Conservation (phyloP, 2,113 vertebrate species). For the Mus musculus region DNA sequence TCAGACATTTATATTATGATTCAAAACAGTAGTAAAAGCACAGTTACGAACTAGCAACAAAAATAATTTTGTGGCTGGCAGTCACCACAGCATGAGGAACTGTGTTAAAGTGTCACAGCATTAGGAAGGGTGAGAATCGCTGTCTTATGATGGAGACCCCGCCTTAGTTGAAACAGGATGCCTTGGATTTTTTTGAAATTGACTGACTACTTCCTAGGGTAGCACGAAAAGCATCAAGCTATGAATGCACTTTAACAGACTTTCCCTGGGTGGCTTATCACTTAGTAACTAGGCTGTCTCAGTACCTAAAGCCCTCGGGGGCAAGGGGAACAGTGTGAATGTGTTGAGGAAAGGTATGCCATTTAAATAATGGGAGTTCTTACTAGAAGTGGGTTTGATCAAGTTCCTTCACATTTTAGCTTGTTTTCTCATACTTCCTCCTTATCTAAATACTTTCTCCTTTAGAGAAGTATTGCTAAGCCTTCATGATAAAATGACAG, state of each 20-base stretch:
- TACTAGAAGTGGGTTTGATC: conserved; percentile 6
- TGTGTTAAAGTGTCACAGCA: background rate
- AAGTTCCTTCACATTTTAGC: conserved; percentile 36
- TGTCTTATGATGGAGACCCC: background rate
- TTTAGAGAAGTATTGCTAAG: conserved; percentile 32
- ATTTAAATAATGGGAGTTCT: conserved; percentile 49
- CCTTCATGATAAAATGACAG: background rate
- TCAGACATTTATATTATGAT: background rate
- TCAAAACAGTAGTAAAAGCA: background rate
- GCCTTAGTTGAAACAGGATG: background rate
- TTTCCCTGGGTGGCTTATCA: background rate
- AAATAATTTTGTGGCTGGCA: background rate
- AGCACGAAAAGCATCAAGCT: conserved; percentile 2
- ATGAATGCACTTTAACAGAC: conserved; percentile 27
- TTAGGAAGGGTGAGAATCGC: background rate
- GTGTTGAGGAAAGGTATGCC: conserved; percentile 17
- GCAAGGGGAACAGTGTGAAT: background rate
- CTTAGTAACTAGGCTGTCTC: conserved; percentile 61
- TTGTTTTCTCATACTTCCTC: background rate
- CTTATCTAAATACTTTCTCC: background rate
- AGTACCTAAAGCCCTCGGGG: conserved; percentile 21
- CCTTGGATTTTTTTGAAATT: background rate
- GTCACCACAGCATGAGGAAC: background rate
- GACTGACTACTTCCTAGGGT: background rate
- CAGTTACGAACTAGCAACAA: background rate